phyloP scores from a whole-genome alignment of 2,113 vertebrate genomes.

The Phocoena sinus region DNA sequence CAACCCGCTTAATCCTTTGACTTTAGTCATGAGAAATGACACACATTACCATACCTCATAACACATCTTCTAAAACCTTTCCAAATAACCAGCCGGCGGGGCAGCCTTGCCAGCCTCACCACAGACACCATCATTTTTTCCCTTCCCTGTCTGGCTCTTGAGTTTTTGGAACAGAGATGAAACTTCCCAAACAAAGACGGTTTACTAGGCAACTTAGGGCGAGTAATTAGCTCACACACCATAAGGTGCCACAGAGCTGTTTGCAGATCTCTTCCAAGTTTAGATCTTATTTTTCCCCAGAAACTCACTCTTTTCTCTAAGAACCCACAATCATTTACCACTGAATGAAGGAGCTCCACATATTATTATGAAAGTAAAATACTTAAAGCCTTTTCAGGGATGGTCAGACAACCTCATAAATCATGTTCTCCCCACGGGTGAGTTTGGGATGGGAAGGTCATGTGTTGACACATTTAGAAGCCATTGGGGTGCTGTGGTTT shows the following conservation, averaged over 20 bases:
- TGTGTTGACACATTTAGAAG: constrained; percentile 75
- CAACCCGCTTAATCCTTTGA: constrained; percentile 74
- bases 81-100: constrained; percentile 55
- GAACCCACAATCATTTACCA: constrained; percentile 30
- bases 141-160: constrained; percentile 75
- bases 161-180: constrained; percentile 61
- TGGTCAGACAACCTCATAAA: constrained; percentile 68
- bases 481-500: constrained; percentile 67
- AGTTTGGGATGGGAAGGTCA: constrained; percentile 56
- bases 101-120: constrained; percentile 37
- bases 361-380: constrained; percentile 52
- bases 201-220: constrained; percentile 78
- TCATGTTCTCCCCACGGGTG: constrained; percentile 54
- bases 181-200: constrained; percentile 71
- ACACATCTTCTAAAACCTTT: constrained; percentile 73
- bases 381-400: constrained; percentile 62
- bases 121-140: constrained; percentile 74
- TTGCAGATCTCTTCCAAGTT: constrained; percentile 45
- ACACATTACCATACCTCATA: constrained; percentile 67
- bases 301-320: constrained; percentile 49
- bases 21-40: constrained; percentile 69
- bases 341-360: constrained; percentile 32
- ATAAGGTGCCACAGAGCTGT: constrained; percentile 34
- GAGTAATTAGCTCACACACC: constrained; percentile 73
- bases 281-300: not conserved